Evolutionary conservation across 2,888 invertebrate genomes (phyloP), one percentile per base, ranked within the genome.

Genomic region (Oscheius sp.): DNA sequence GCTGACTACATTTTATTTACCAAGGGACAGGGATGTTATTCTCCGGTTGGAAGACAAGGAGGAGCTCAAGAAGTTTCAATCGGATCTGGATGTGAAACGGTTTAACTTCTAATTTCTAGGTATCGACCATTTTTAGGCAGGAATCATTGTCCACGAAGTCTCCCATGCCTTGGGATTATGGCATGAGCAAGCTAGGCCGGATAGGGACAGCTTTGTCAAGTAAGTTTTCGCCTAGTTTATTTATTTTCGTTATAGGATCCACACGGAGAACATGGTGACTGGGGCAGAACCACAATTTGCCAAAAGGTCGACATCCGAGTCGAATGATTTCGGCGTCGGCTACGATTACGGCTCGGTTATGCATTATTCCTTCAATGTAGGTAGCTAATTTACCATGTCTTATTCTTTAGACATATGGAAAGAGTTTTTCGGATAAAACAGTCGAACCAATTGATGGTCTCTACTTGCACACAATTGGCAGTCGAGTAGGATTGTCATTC

Each of bases 141-240:
- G 84, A 23, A 82, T 84, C 43, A 79, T 82, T 5, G 72, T 78
- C 23, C 84, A 84, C 69, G 84, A 84, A 76, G 72, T 84, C 13
- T 78, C 79, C 0, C 84, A 84, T 53, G 66, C 81, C 9, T 59
- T 84, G 6, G 84, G 84, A 12, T 79, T 84, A 53, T 84, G 83
- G 83, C 84, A 84, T 68, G 84, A 84, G 41, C 84, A 84, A 64
- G 75, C 82, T 0, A 63, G 84, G 45, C 80, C 83, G 1, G 84
- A 84, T 55, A 69, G 84, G n/a, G 83, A 84, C 72, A 73, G 70
- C 5, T 84, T 76, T 70, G 74, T 83, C 7, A 78, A 74, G 82
- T 82, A 23, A 45, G 43, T 63, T 52, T 27, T 5, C 45, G 12
- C 12, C 27, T 43, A 18, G n/a, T 43, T 29, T 41, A 1, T 2